Conservation (phyloP, 30 jellyfish, hydroid and myxozoan species). For the Pelagia noctiluca region DNA sequence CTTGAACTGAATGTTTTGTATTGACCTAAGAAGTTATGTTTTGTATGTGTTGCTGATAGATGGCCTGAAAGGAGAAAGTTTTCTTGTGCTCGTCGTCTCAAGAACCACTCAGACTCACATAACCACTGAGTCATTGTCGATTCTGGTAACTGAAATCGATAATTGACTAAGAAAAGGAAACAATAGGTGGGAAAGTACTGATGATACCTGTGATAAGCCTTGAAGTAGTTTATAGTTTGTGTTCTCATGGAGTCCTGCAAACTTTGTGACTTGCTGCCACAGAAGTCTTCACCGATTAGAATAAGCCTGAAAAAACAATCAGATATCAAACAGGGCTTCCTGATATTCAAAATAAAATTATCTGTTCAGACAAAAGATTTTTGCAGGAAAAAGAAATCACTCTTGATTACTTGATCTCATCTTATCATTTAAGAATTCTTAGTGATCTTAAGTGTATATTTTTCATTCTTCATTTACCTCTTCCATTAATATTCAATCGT, state of each 20-base stretch:
- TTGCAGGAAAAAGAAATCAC: neutral
- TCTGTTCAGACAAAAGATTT: too few species aligned
- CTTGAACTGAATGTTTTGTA: neutral
- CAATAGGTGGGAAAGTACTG: too few species aligned
- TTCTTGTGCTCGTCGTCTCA: neutral
- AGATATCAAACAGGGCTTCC: neutral
- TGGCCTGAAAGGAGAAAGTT: neutral
- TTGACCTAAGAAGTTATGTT: neutral
- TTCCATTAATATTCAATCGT: too few species aligned
- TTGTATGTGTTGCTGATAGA: neutral
- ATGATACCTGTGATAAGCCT: conserved; percentile 97
- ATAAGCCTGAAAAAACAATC: conserved; percentile 66
- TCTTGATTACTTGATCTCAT: neutral
- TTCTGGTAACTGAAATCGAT: too few species aligned
- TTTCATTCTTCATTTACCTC: too few species aligned
- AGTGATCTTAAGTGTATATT: too few species aligned
- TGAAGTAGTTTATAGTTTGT: conserved; percentile 92
- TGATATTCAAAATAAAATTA: too few species aligned
- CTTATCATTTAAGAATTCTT: neutral
- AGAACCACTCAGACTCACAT: neutral
- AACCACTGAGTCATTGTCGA: too few species aligned
- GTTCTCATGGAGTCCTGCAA: conserved; percentile 89
- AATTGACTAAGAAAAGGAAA: too few species aligned
- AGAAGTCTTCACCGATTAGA: conserved; percentile 88
- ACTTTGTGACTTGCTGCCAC: conserved; percentile 85